Evolutionary conservation across 2,113 vertebrate genomes (phyloP).

Genomic region (Gracilinanus agilis): DNA sequence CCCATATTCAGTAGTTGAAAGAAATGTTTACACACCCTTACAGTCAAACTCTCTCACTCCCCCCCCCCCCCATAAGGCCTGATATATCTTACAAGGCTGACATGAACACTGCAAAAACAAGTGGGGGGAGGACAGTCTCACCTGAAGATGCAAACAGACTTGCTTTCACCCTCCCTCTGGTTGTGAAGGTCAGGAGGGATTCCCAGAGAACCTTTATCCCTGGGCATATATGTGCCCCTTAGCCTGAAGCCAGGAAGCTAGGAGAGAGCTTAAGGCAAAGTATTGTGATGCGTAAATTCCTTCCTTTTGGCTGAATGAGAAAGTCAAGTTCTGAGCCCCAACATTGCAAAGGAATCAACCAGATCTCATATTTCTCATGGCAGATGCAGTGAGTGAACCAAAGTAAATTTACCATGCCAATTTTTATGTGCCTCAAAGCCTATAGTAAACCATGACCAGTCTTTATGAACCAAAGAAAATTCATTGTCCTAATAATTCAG

Average conservation of each 20-base stretch:
- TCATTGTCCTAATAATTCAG: not conserved
- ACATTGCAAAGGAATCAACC: not conserved
- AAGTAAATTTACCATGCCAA: not conserved
- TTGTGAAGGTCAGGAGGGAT: not conserved
- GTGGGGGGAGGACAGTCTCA: not conserved
- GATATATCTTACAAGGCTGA: not conserved
- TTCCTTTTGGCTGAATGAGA: not conserved
- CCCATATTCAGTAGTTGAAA: not conserved
- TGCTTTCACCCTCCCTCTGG: not conserved
- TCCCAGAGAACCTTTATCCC: not conserved
- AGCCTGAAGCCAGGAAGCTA: not conserved
- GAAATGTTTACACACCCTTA: not conserved
- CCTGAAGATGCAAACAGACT: not conserved
- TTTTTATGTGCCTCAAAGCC: not conserved
- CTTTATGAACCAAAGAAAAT: not conserved
- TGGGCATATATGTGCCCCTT: not conserved
- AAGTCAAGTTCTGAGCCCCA: not conserved
- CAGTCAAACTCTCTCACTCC: not conserved
- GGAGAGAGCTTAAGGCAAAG: not conserved
- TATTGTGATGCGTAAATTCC: not conserved
- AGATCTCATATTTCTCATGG: not conserved
- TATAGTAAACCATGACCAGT: not conserved
- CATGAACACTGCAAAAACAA: not conserved
- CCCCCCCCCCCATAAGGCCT: not conserved
- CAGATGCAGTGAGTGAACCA: not conserved